Evolutionary conservation across 1,140 invertebrate species (phyloP).

Genomic region (Hycleus phaleratus): DNA sequence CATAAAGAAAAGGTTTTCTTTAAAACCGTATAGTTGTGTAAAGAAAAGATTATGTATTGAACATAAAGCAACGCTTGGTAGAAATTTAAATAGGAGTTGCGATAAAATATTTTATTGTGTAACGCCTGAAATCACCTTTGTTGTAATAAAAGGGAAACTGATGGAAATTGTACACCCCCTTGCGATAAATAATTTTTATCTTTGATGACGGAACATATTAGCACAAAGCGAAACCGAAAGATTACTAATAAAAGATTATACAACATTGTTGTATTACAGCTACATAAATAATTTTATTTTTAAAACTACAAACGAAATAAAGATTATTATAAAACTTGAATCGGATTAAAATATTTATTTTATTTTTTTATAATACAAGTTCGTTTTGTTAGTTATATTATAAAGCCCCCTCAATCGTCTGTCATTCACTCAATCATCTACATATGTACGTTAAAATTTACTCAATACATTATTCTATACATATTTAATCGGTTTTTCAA

Average conservation of each 20-base stretch:
- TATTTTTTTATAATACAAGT: no score
- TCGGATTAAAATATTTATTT: background rate
- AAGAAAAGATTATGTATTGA: constrained; percentile 14
- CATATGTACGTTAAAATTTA: constrained; percentile 15
- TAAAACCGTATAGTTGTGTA: constrained; percentile 13
- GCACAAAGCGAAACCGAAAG: constrained; percentile 6
- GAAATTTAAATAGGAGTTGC: constrained; percentile 23
- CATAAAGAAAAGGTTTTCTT: constrained; percentile 10
- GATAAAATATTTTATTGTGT: constrained; percentile 26
- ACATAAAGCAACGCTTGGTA: constrained; percentile 19
- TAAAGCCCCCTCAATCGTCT: background rate
- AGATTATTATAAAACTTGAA: constrained; percentile 11
- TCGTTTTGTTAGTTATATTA: no score
- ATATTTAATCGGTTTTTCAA: constrained; percentile 6
- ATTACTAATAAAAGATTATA: constrained; percentile 5
- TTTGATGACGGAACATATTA: constrained; percentile 17
- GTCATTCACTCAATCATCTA: constrained; percentile 11
- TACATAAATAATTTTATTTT: constrained; percentile 5
- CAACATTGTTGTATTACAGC: background rate
- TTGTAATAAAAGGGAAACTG: constrained; percentile 20
- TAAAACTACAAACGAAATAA: background rate
- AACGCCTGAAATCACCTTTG: constrained; percentile 20
- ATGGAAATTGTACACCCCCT: constrained; percentile 7
- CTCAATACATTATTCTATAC: constrained; percentile 22
- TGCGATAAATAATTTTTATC: constrained; percentile 23